Evolutionary conservation across 2,113 vertebrate species (phyloP).

Genomic region (Muntiacus reevesi): DNA sequence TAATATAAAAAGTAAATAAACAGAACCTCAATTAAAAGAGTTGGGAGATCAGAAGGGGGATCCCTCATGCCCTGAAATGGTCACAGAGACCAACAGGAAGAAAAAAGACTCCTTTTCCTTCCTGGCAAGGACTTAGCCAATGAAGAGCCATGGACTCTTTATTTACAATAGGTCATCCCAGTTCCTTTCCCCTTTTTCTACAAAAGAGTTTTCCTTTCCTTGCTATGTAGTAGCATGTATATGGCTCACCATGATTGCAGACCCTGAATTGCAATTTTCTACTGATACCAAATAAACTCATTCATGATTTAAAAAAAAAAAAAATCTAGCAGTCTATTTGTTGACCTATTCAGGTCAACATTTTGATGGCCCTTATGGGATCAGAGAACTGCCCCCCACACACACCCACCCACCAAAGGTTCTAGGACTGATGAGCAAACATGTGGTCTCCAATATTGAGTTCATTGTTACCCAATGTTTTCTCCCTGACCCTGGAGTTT

Average conservation of each 20-base stretch:
- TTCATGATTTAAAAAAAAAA: background rate
- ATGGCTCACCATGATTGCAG: background rate
- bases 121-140: background rate
- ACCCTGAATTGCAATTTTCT: background rate
- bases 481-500: background rate
- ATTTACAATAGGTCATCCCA: background rate
- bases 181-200: background rate
- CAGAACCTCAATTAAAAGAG: background rate
- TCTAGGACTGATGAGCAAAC: background rate
- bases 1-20: background rate
- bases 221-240: background rate
- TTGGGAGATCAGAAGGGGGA: background rate
- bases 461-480: background rate
- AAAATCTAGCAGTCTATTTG: background rate
- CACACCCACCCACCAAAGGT: background rate
- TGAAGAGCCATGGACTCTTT: background rate
- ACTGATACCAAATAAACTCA: background rate
- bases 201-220: background rate
- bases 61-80: background rate
- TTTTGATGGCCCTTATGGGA: background rate
- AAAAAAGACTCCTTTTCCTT: background rate
- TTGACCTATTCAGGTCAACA: background rate
- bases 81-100: background rate
- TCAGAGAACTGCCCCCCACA: background rate
- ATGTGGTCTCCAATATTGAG: background rate